Evolutionary conservation across 2,888 invertebrate species (phyloP).

Genomic region (Chymomyza fuscimana): DNA sequence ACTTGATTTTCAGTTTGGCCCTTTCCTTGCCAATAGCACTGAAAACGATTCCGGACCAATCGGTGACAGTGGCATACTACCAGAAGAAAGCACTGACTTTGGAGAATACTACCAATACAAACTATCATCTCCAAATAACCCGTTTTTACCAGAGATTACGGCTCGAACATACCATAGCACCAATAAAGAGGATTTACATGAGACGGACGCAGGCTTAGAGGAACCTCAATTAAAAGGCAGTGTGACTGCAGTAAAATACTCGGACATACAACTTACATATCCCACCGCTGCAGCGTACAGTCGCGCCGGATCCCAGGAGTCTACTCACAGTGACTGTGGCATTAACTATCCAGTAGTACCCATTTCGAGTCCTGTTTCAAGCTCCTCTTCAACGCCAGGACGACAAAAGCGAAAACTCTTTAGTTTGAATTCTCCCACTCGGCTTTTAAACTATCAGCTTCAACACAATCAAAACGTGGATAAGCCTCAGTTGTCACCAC

Average conservation of each 20-base stretch:
- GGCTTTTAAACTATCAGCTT: slow-evolving; percentile 57
- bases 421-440: slow-evolving; percentile 74
- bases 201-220: slow-evolving; percentile 25
- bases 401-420: slow-evolving; percentile 76
- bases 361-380: slow-evolving; percentile 66
- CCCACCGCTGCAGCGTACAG: slow-evolving; percentile 70
- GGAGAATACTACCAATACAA: slow-evolving; percentile 77
- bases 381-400: slow-evolving; percentile 72
- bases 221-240: slow-evolving; percentile 68
- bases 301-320: slow-evolving; percentile 75
- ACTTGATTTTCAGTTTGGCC: slow-evolving; percentile 53
- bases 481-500: slow-evolving; percentile 24
- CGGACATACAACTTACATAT: slow-evolving; percentile 65
- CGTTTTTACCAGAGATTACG: slow-evolving; percentile 78
- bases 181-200: slow-evolving; percentile 61
- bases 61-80: slow-evolving; percentile 33
- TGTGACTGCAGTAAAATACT: slow-evolving; percentile 66
- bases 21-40: slow-evolving; percentile 56
- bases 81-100: slow-evolving; percentile 47
- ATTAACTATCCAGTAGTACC: slow-evolving; percentile 54
- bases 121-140: slow-evolving; percentile 78
- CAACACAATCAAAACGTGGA: slow-evolving; percentile 42
- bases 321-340: slow-evolving; percentile 67
- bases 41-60: slow-evolving; percentile 35
- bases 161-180: slow-evolving; percentile 77